Evolutionary conservation across 2,888 invertebrate species (phyloP), one percentile per base, ranked within the genome.

Genomic region (Drosophila recens): DNA sequence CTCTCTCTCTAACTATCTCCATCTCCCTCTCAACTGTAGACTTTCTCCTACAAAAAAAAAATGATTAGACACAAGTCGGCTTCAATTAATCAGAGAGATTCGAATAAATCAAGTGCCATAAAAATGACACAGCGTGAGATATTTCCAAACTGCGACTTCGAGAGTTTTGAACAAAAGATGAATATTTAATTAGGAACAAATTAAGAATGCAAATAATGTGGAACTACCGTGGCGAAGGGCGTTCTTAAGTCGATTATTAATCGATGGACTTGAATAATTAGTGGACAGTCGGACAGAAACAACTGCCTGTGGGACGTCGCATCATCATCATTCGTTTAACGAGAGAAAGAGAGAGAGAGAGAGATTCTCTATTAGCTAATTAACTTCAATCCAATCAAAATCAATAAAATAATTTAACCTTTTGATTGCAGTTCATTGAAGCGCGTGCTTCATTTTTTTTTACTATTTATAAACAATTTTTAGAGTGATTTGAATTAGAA

Each of bases 151-250:
- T 30, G 0, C 27, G 45, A 17, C 45, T 38, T 38, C 57, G 8
- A 43, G 76, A 64, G 42, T 38, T 33, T 38, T 38, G 71, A 66
- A 77, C 82, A 75, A 86, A 82, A 86, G 84, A 82, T 84, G 87
- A 86, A 87, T 84, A 86, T 86, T 87, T 85, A 87, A 87, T 86
- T 85, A 79, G 82, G 79, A 85, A 85, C 82, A 82, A 86, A 86
- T 86, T 86, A 86, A 86, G 82, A 86, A 86, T 86, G 86, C 87
- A 86, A 86, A 86, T 86, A 86, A 86, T 76, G 76, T 81, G 76
- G 83, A 85, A 87, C 86, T 87, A 85, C 85, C 73, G 85, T 71
- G 77, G 72, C 56, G 80, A 65, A 30, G 49, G 77, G 76, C 66
- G 67, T 69, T 62, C 62, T 36, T 36, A 34, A 42, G 30, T 79